A percentile compares a stretch with the other conserved stretches of the same genome.
Evolutionary conservation across 2,888 invertebrate genomes (phyloP).

Genomic region (Volucella zonaria): DNA sequence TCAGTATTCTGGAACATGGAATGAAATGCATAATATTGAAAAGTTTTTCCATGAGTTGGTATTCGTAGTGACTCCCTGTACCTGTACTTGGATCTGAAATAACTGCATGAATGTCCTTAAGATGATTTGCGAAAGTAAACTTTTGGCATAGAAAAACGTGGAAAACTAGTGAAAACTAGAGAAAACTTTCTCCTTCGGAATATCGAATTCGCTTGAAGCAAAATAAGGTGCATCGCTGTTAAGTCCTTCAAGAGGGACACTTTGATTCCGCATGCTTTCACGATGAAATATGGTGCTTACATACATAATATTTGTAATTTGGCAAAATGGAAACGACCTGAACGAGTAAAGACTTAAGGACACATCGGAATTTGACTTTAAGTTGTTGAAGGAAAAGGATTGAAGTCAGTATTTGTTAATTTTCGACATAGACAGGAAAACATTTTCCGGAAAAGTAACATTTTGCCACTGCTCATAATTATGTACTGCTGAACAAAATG

Average conservation of each 20-base stretch:
- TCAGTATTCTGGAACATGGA: neutral
- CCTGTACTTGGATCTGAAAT: slow-evolving; percentile 38
- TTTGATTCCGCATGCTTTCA: slow-evolving; percentile 31
- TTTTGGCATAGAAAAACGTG: slow-evolving; percentile 31
- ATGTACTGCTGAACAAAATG: too few relatives aligned
- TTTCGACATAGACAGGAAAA: too few relatives aligned
- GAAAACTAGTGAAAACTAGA: slow-evolving; percentile 13
- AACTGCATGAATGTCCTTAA: slow-evolving; percentile 63
- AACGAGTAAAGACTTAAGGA: neutral
- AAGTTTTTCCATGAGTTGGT: slow-evolving; percentile 26
- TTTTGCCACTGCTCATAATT: too few relatives aligned
- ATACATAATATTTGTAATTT: neutral
- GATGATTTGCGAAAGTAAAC: slow-evolving; percentile 58
- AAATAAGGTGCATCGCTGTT: slow-evolving; percentile 19
- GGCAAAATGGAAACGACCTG: slow-evolving; percentile 2
- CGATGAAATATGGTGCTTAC: slow-evolving; percentile 14
- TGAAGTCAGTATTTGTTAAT: too few relatives aligned
- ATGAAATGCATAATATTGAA: slow-evolving; percentile 55
- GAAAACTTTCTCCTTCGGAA: slow-evolving; percentile 55
- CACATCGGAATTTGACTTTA: too few relatives aligned
- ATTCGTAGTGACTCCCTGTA: too few relatives aligned
- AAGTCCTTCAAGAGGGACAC: slow-evolving; percentile 19
- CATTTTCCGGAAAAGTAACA: too few relatives aligned
- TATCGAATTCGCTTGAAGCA: slow-evolving; percentile 21
- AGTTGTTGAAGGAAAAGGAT: too few relatives aligned